These are phyloP conservation scores for Ormyrus thymus DNA, from an alignment of 2,888 invertebrate species.

Conservation along the genomic window DNA sequence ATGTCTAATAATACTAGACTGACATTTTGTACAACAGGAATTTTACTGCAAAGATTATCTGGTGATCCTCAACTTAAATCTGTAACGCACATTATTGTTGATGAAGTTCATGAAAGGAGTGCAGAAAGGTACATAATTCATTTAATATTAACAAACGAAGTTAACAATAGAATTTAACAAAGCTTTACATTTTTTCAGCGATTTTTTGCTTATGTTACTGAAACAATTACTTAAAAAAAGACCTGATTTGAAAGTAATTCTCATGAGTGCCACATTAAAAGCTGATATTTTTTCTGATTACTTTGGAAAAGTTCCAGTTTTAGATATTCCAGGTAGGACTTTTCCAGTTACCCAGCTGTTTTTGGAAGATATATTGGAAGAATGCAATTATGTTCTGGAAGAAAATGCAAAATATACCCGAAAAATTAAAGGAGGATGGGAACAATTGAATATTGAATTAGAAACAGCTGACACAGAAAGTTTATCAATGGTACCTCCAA, in stretches of 20 bases:
- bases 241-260: slow-evolving; percentile 86
- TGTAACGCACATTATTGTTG: slow-evolving; percentile 90
- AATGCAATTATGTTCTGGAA: slow-evolving; percentile 79
- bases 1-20: slow-evolving; percentile 86
- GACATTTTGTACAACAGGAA: slow-evolving; percentile 95
- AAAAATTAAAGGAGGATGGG: slow-evolving; percentile 79
- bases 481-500: slow-evolving; percentile 78
- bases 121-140: slow-evolving; percentile 81
- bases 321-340: slow-evolving; percentile 89
- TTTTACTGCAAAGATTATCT: slow-evolving; percentile 88
- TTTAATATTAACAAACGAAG: not conserved
- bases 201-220: slow-evolving; percentile 90
- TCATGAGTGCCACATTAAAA: slow-evolving; percentile 96
- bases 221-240: slow-evolving; percentile 84
- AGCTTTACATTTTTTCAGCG: slow-evolving; percentile 76
- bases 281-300: slow-evolving; percentile 89
- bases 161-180: not conserved
- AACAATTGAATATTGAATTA: slow-evolving; percentile 80
- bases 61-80: slow-evolving; percentile 85
- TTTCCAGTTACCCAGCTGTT: slow-evolving; percentile 89
- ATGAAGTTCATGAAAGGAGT: slow-evolving; percentile 95
- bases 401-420: slow-evolving; percentile 80
- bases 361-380: slow-evolving; percentile 88
- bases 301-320: slow-evolving; percentile 86
- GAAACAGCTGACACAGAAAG: slow-evolving; percentile 80